These are phyloP conservation scores for Aleiodes testaceus DNA, from an alignment of 2,888 invertebrate genomes.

Conservation along the genomic window DNA sequence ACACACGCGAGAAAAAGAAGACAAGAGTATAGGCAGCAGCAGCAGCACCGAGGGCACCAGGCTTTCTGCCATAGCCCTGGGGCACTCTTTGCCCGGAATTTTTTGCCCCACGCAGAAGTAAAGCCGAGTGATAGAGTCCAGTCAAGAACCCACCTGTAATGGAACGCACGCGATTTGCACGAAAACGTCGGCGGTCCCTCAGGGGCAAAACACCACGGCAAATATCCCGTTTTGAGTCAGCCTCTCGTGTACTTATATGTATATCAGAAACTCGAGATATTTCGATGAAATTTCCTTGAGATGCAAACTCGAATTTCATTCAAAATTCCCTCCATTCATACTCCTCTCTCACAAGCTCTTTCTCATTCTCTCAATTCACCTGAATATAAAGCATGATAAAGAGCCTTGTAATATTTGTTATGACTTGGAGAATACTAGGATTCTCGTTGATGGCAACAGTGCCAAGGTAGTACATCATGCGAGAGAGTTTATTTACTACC, in stretches of 20 bases:
- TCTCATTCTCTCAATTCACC: slow-evolving; percentile 5
- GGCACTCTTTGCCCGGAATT: slow-evolving; percentile 48
- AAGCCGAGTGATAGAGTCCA: slow-evolving; percentile 37
- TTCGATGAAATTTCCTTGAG: background rate
- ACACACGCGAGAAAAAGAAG: slow-evolving; percentile 35
- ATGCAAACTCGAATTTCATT: slow-evolving; percentile 4
- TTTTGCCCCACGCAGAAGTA: slow-evolving; percentile 44
- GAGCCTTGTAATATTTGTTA: background rate
- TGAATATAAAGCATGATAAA: slow-evolving; percentile 8
- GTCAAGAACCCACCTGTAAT: slow-evolving; percentile 39
- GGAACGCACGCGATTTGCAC: slow-evolving; percentile 26
- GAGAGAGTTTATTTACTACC: slow-evolving; percentile 29
- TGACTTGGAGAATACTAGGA: too few species aligned
- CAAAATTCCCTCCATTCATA: slow-evolving; percentile 40
- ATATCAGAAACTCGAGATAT: slow-evolving; percentile 5
- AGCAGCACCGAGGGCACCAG: slow-evolving; percentile 26
- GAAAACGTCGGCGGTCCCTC: slow-evolving; percentile 27
- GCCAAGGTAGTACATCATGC: slow-evolving; percentile 35
- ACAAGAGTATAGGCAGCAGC: slow-evolving; percentile 18
- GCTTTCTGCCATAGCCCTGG: slow-evolving; percentile 15
- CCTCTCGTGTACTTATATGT: slow-evolving; percentile 57
- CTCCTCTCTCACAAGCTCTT: slow-evolving; percentile 15
- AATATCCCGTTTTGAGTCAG: slow-evolving; percentile 70
- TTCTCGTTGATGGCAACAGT: too few species aligned
- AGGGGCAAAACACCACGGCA: slow-evolving; percentile 52